phyloP scores from a whole-genome alignment of 2,888 invertebrate genomes.

The Parnassius mnemosyne region DNA sequence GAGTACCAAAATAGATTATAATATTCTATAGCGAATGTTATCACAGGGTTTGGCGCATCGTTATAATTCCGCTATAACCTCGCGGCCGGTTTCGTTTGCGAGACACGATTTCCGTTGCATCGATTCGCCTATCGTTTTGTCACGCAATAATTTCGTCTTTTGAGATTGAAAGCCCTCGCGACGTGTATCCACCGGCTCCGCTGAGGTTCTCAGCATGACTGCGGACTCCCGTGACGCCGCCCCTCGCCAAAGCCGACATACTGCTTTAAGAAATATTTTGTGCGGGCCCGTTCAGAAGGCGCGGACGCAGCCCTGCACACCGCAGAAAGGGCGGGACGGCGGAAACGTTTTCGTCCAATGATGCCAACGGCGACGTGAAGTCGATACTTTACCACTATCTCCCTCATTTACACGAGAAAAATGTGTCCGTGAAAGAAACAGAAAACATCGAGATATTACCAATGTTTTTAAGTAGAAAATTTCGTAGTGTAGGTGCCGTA shows the following conservation, averaged over 20 bases:
- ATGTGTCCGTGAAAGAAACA: slow-evolving; percentile 40
- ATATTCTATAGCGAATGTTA: slow-evolving; percentile 51
- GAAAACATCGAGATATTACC: slow-evolving; percentile 42
- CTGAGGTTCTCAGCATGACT: slow-evolving; percentile 79
- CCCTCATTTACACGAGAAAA: slow-evolving; percentile 38
- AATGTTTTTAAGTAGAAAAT: slow-evolving; percentile 58
- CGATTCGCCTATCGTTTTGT: slow-evolving; percentile 60
- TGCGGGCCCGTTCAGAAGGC: slow-evolving; percentile 55
- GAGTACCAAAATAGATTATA: slow-evolving; percentile 39
- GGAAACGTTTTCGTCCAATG: slow-evolving; percentile 72
- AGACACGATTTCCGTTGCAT: slow-evolving; percentile 48
- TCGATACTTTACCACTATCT: slow-evolving; percentile 41
- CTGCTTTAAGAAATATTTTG: slow-evolving; percentile 70
- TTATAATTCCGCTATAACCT: slow-evolving; percentile 56
- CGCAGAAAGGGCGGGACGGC: slow-evolving; percentile 65
- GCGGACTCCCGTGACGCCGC: slow-evolving; percentile 78
- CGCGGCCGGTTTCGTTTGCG: slow-evolving; percentile 44
- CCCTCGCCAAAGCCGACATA: slow-evolving; percentile 73
- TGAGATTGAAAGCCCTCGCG: slow-evolving; percentile 67
- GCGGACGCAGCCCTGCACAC: slow-evolving; percentile 68
- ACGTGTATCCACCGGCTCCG: slow-evolving; percentile 74
- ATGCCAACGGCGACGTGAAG: slow-evolving; percentile 40
- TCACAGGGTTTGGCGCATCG: slow-evolving; percentile 69
- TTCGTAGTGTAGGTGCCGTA: slow-evolving; percentile 74
- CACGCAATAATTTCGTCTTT: slow-evolving; percentile 69